A percentile compares a stretch with the other conserved stretches of the same genome.
phyloP scores from a whole-genome alignment of 2,888 invertebrate species.

The Orthosia gracilis region DNA sequence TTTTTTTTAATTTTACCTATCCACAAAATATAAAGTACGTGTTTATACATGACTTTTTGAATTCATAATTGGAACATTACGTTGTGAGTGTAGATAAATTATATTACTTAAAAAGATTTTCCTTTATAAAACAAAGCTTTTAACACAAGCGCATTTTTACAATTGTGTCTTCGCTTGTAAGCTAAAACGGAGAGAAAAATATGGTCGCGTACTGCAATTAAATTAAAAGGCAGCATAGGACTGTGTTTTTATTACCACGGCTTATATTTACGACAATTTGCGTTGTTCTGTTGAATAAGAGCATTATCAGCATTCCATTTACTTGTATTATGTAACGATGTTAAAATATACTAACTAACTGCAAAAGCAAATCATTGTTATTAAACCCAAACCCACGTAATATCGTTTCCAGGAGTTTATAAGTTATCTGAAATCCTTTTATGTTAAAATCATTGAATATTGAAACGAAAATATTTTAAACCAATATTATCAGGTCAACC shows the following conservation, averaged over 20 bases:
- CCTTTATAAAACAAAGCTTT: not conserved
- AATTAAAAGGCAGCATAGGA: conserved; percentile 60
- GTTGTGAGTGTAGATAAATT: too few species aligned
- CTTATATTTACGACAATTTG: conserved; percentile 46
- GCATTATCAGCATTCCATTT: conserved; percentile 22
- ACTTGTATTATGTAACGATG: not conserved
- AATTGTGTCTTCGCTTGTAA: conserved; percentile 17
- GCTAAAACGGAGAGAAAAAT: conserved; percentile 51
- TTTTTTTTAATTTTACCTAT: too few species aligned
- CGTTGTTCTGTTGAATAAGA: conserved; percentile 32
- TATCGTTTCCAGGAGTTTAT: not conserved
- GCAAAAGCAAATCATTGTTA: not conserved
- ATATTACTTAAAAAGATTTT: conserved; percentile 2
- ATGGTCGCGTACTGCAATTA: conserved; percentile 58
- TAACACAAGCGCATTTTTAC: conserved; percentile 8
- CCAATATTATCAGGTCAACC: conserved; percentile 29
- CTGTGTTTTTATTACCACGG: conserved; percentile 54
- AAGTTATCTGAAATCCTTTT: conserved; percentile 6
- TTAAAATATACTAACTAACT: not conserved
- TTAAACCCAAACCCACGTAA: not conserved
- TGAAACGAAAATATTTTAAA: conserved; percentile 27
- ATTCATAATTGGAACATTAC: too few species aligned
- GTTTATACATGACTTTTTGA: too few species aligned
- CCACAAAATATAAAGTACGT: too few species aligned
- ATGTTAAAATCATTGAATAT: conserved; percentile 20